Evolutionary conservation across 2,113 vertebrate genomes (phyloP).

Genomic region (Euleptes europaea): DNA sequence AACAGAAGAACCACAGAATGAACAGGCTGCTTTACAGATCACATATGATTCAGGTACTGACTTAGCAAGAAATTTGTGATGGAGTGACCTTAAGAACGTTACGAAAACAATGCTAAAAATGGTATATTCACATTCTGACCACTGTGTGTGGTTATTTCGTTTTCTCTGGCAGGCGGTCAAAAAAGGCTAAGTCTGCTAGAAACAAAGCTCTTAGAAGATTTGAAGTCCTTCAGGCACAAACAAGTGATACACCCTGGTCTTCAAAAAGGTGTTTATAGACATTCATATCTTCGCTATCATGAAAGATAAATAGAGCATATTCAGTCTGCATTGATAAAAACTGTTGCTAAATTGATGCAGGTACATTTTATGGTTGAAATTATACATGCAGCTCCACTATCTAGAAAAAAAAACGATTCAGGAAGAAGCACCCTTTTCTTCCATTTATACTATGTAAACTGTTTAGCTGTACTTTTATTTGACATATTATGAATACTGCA

Average conservation of each 20-base stretch:
- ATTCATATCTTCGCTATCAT: no score
- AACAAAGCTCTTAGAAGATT: constrained; percentile 82
- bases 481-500: not conserved
- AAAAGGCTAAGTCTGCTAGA: constrained; percentile 70
- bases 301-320: not conserved
- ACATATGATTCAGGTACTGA: constrained; percentile 71
- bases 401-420: not conserved
- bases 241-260: constrained; percentile 95
- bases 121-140: not conserved
- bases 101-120: not conserved
- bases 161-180: constrained; percentile 65
- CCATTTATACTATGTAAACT: no score
- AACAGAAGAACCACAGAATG: constrained; percentile 37
- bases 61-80: not conserved
- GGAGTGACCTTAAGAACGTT: not conserved
- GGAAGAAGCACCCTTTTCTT: no score
- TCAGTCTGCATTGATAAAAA: not conserved
- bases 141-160: not conserved
- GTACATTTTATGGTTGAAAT: not conserved
- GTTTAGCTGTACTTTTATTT: not conserved
- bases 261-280: constrained; percentile 83
- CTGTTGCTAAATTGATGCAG: not conserved
- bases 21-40: constrained; percentile 37
- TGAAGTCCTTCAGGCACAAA: constrained; percentile 86
- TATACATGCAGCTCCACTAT: not conserved